Evolutionary conservation across 2,113 vertebrate species (phyloP), one percentile per base, ranked within the genome.

Genomic region (Loxodonta africana): DNA sequence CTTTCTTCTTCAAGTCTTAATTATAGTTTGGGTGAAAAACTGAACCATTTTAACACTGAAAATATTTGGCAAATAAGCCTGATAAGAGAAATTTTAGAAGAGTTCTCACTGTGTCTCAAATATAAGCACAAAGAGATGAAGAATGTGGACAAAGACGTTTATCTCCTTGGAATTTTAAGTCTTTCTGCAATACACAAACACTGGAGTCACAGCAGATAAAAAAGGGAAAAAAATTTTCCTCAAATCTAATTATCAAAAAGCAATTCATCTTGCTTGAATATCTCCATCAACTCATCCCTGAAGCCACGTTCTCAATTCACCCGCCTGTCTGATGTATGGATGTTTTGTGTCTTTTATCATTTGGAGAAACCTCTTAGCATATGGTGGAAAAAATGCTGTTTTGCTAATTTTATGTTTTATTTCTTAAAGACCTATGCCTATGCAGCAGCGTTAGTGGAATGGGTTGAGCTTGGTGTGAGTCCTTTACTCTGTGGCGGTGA

Each of bases 191-290:
- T 91, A 84, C 28, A 78, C 48, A 83, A 97, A 93, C 60, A 93
- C 46, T 95, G 87, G 48, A 96, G 20, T 85, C 84, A 69, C 37
- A 87, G 60, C 92, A 90, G 62, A 41, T 6, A 91, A 63, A 65
- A 46, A 51, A 67, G 20, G n/a, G 41, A 76, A 85, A 60, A 33
- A 62, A 37, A 0, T 67, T n/a, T 46, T 87, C 71, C 41, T 96
- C 83, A 96, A 93, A 97, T 94, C 96, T 95, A 96, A 97, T 96
- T 97, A 97, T 95, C 89, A 97, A 93, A 97, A 97, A 95, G 81
- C 71, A 94, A 95, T 95, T 95, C 86, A 95, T 98, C 97, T 97
- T 98, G 65, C 48, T 95, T 65, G 77, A 96, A 18, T 91, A 88
- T 96, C 84, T 97, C 95, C 96, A 83, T 90, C 91, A 95, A 78